These are phyloP conservation scores for Fulica atra DNA, from an alignment of 2,113 vertebrate genomes.

Conservation along the genomic window DNA sequence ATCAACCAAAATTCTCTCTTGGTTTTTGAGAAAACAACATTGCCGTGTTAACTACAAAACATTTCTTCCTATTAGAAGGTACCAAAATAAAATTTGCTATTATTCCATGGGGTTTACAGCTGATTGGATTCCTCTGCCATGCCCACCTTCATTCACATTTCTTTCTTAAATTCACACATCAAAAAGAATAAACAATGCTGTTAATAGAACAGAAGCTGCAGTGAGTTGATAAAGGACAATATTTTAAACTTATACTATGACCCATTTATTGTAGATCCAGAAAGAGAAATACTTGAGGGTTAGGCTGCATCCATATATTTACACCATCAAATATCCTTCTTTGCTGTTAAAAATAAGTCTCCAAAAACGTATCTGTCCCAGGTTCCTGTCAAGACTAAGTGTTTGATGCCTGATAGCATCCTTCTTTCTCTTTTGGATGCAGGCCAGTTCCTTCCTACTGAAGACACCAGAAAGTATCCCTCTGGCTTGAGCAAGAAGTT, in stretches of 20 bases:
- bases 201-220: neutral
- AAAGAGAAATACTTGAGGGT: neutral
- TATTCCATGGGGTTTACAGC: neutral
- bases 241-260: neutral
- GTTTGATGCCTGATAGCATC: neutral
- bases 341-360: neutral
- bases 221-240: neutral
- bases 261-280: neutral
- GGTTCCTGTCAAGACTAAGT: neutral
- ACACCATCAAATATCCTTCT: neutral
- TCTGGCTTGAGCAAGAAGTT: neutral
- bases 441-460: neutral
- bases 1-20: neutral
- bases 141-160: neutral
- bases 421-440: neutral
- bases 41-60: neutral
- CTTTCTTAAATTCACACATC: neutral
- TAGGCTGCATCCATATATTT: neutral
- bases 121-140: neutral
- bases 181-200: neutral
- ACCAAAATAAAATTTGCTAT: neutral
- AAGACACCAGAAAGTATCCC: neutral
- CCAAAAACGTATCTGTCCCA: neutral
- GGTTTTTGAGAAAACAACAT: neutral
- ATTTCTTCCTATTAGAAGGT: neutral